Base-by-base conservation (phyloP, 64 coral and sea anemone genomes). In the Orbicella faveolata region DNA sequence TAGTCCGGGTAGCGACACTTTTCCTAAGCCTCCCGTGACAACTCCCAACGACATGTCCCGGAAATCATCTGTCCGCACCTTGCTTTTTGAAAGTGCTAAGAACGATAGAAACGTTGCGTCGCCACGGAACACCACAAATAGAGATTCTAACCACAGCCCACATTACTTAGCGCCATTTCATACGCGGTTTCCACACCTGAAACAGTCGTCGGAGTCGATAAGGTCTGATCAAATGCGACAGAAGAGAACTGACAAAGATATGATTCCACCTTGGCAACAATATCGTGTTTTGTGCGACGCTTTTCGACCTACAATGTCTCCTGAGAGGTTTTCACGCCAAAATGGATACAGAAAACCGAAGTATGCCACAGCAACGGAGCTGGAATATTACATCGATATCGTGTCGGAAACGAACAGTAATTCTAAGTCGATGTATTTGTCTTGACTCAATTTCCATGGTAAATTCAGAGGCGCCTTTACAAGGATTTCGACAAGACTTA, bases 281-380 rank as follows among this genome's bases (percentile, higher is more conserved):
- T 83, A 83, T 63, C 61, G 63, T 21, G 41, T 83, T 65, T 63
- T 83, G 34, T 83, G 80, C 15, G 80, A 83, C 37, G 80, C 80
- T 9, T 83, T 83, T 21, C 30, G 80, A 67, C 80, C 80, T 39
- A 19, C 30, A 20, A 78, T 53, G 41, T 80, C 52, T 16, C 35
- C 18, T 14, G 30, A 83, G 16, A 20, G 9, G 34, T 20, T 23
- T 23, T 3, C 9, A 16, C 35, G 21, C 19, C 63, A 37, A 62
- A 83, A 81, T 63, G 54, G 26, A 35, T 83, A 48, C 20, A 83
- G 63, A 44, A 83, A 35, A 18, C 80, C 80, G 8, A 83, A 83
- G 80, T 83, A 64, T 83, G 80, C 80, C 0, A 67, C 80, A 19
- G 17, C 34, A 0, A 67, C 36, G 15, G 80, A 83, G 19, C 63